Conservation (phyloP, 2,113 vertebrate genomes). For the Lamprotornis superbus region DNA sequence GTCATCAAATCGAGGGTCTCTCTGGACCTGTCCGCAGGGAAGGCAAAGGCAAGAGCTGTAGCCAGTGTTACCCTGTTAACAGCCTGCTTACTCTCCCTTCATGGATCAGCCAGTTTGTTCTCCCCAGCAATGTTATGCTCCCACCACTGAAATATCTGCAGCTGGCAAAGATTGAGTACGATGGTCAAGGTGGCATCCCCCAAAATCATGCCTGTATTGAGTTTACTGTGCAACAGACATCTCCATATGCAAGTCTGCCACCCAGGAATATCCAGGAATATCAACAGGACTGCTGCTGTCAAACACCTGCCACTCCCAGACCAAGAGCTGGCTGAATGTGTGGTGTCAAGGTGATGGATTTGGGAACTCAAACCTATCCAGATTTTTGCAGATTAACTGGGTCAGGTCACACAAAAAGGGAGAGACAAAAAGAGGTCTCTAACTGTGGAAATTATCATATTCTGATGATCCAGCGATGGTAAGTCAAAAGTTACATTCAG, state of each 20-base stretch:
- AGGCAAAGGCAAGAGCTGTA: not conserved
- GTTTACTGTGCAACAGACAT: not conserved
- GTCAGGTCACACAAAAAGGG: not conserved
- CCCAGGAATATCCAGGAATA: not conserved
- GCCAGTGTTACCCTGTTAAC: not conserved
- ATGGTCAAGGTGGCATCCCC: not conserved
- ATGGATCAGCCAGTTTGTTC: not conserved
- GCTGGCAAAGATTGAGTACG: rapidly evolving
- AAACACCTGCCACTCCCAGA: not conserved
- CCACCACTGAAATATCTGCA: not conserved
- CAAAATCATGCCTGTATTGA: not conserved
- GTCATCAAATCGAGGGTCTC: conserved; percentile 95
- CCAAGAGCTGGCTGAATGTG: not conserved
- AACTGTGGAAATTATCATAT: not conserved
- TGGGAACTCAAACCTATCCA: not conserved
- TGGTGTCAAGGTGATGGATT: not conserved
- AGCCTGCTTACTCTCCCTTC: not conserved
- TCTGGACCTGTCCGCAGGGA: conserved; percentile 61
- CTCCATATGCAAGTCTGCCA: not conserved
- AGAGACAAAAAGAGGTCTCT: not conserved
- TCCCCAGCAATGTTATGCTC: not conserved
- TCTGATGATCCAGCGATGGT: not conserved
- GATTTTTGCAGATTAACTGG: not conserved
- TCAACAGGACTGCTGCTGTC: not conserved
- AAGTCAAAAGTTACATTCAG: not conserved